Conservation (phyloP, 1,140 invertebrate genomes). For the Lutraria rhynchaena region DNA sequence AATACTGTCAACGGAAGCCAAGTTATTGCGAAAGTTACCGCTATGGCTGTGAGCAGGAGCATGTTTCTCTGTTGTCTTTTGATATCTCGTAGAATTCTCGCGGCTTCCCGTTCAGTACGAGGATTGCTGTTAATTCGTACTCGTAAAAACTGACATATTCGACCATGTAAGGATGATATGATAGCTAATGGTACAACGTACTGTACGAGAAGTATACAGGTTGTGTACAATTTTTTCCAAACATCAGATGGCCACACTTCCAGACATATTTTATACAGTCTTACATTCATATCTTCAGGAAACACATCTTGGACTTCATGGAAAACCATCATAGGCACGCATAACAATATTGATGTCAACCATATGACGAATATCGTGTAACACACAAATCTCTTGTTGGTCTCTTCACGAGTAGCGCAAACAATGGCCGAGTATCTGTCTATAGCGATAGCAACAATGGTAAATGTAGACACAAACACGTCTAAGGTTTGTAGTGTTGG, state of each 20-base stretch:
- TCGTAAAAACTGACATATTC: slow-evolving; percentile 80
- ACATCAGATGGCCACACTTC: slow-evolving; percentile 67
- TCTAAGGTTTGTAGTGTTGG: slow-evolving; percentile 81
- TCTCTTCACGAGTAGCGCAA: slow-evolving; percentile 41
- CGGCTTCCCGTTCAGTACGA: slow-evolving; percentile 49
- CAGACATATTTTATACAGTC: slow-evolving; percentile 71
- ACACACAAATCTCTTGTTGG: slow-evolving; percentile 23
- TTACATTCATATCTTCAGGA: slow-evolving; percentile 58
- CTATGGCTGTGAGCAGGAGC: slow-evolving; percentile 82
- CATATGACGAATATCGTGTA: slow-evolving; percentile 70
- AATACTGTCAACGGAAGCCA: slow-evolving; percentile 85
- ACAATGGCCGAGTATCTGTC: slow-evolving; percentile 81
- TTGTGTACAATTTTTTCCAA: slow-evolving; percentile 69
- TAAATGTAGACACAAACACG: slow-evolving; percentile 82
- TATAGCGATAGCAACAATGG: slow-evolving; percentile 82
- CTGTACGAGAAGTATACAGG: slow-evolving; percentile 71
- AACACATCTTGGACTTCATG: slow-evolving; percentile 77
- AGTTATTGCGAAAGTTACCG: slow-evolving; percentile 81
- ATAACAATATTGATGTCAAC: slow-evolving; percentile 76
- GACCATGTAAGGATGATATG: slow-evolving; percentile 76
- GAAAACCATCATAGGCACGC: slow-evolving; percentile 79
- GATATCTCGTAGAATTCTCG: slow-evolving; percentile 72
- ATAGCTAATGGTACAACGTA: slow-evolving; percentile 78
- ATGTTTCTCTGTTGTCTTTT: slow-evolving; percentile 84
- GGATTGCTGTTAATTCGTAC: slow-evolving; percentile 69